Evolutionary conservation across 2,888 invertebrate genomes (phyloP), one percentile per base, ranked within the genome.

Genomic region (Flexamia atlantica): DNA sequence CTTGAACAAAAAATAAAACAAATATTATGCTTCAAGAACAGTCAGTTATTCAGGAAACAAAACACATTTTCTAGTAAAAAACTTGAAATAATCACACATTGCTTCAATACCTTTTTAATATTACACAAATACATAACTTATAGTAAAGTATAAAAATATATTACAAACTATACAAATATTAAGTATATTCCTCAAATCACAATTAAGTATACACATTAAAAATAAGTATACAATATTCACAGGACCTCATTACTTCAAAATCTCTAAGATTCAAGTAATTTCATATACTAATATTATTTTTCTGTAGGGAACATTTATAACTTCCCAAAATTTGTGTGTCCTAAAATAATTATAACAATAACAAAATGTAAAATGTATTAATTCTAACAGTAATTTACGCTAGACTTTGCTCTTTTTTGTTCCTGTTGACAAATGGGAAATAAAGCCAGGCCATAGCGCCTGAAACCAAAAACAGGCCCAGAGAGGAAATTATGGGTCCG

Each of bases 371-470:
- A 46, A 46, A 46, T 12, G 2, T 23, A 60, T 20, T 60, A 60
- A 60, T 23, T 60, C n/a, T 23, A 23, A 60, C 23, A 36, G 36
- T 46, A 10, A 46, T 53, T 53, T 53, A 53, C 23, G 72, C 72
- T n/a, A 68, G 2, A 70, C 1, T 46, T 72, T 72, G 72, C 25
- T 80, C 79, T 30, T 80, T 80, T 68, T 82, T 68, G 17, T 83
- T 81, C 36, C 90, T 92, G 85, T 92, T 91, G 81, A 96, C 94
- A 85, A 95, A 92, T 0, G 97, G 97, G 87, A 96, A 94, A 81
- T 95, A 93, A 0, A 93, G 91, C 97, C 97, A 97, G 20, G 96
- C 90, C 1, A 93, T 90, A 0, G 96, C 94, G 0, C 97, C 97
- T 9, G 92, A 91, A 7, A 96, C 90, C 42, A 97, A 90, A 64